A percentile compares a stretch with the other conserved stretches of the same genome.
Conservation (phyloP, 2,113 vertebrate species). For the Pygoscelis adeliae region DNA sequence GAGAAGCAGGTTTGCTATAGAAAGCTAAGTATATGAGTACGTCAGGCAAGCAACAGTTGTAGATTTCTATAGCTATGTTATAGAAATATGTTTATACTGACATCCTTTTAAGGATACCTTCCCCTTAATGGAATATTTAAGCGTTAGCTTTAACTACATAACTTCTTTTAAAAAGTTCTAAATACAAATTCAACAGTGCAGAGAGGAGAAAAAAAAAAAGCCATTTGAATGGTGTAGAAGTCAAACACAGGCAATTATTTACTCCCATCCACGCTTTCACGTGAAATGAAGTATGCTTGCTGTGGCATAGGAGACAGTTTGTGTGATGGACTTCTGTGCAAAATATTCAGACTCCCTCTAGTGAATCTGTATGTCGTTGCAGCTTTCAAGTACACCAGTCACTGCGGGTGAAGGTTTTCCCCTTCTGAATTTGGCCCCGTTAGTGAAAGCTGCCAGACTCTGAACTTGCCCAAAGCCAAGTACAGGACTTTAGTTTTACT, state of each 20-base stretch:
- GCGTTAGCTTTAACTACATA: background rate
- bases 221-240: background rate
- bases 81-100: background rate
- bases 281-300: background rate
- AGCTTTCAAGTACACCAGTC: background rate
- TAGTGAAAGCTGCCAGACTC: background rate
- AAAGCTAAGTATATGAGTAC: accelerated
- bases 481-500: background rate
- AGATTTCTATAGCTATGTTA: background rate
- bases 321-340: background rate
- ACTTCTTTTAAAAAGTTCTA: background rate
- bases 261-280: accelerated
- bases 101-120: background rate
- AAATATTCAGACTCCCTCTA: background rate
- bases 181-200: background rate
- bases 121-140: background rate
- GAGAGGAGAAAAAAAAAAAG: background rate
- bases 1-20: background rate
- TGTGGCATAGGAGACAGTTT: background rate
- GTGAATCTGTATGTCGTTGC: background rate
- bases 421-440: background rate
- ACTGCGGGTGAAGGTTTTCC: background rate
- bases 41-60: background rate
- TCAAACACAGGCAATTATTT: too few relatives aligned
- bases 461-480: background rate